Base-by-base conservation (phyloP, 1,140 invertebrate species). In the Diprion similis region DNA sequence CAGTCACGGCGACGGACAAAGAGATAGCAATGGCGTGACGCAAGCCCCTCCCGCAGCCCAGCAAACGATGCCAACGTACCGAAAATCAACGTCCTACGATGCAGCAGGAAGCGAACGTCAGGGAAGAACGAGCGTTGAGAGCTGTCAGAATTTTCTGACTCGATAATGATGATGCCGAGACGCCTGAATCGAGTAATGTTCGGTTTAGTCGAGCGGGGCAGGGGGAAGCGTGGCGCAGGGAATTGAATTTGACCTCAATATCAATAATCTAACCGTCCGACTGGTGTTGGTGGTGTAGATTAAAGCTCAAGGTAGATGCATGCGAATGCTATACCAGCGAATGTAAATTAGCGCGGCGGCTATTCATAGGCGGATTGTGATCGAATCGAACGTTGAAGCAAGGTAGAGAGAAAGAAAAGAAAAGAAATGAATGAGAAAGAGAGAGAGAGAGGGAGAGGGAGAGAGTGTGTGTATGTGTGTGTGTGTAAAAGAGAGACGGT, bases 341-440 rank as follows among this genome's bases (percentile, higher is more conserved):
- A 82, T 78, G 80, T 77, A 81, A 83, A 83, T 82, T 79, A 78
- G 79, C 77, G 76, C 81, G 78, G 75, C 81, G 78, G 75, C 81
- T 84, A 84, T 83, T 84, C 81, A 83, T 83, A 84, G 82, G 19
- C 74, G 76, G 74, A 81, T 79, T 78, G 51, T 17, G 8, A 80
- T 75, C 79, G 73, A 80, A 78, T 77, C 71, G 74, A 18, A 10
- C 76, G 65, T n/a, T n/a, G 65, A 64, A 74, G 69, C 76, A 78
- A 80, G 77, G 79, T 80, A 77, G 77, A 71, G 77, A 76, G 10
- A 37, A 51, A 66, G 68, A 17, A n/a, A 70, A 68, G 47, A 74
- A 37, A 37, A 3, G 24, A 37, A 37, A 37, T 37, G 24, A 37
- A 3, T 1, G 24, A 37, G 24, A 1, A 48, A 77, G 73, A 51